Evolutionary conservation across 2,797 vertebrate species (phyloP).

Genomic region (Aulostomus chinensis): DNA sequence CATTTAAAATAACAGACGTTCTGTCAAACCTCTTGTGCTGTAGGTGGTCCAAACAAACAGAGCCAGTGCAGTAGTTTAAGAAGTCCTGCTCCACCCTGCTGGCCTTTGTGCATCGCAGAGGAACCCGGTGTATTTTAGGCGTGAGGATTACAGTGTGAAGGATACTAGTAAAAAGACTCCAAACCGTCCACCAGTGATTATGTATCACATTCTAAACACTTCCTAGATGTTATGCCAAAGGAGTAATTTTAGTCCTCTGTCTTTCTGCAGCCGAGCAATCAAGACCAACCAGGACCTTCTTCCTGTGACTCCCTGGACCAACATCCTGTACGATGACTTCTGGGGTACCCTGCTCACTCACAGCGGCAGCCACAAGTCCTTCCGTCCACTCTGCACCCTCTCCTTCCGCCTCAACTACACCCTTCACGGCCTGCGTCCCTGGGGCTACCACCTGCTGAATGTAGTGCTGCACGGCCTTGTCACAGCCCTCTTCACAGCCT

Average conservation of each 20-base stretch:
- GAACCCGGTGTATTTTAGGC: too few relatives aligned
- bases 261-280: conserved; percentile 90
- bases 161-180: too few relatives aligned
- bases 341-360: conserved; percentile 98
- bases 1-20: too few relatives aligned
- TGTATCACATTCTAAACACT: too few relatives aligned
- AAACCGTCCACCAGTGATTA: too few relatives aligned
- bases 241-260: conserved; percentile 7
- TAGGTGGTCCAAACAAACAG: too few relatives aligned
- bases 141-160: too few relatives aligned
- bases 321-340: conserved; percentile 97
- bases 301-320: conserved; percentile 93
- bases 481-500: conserved; percentile 89
- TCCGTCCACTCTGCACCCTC: conserved; percentile 94
- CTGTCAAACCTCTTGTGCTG: too few relatives aligned
- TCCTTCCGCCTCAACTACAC: conserved; percentile 96
- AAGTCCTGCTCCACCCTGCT: too few relatives aligned
- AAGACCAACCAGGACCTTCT: conserved; percentile 99
- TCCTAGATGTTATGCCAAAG: too few relatives aligned
- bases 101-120: too few relatives aligned
- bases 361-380: conserved; percentile 99
- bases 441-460: conserved; percentile 95
- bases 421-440: conserved; percentile 90
- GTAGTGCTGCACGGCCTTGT: conserved; percentile 88
- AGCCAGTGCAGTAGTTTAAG: too few relatives aligned